phyloP scores from a whole-genome alignment of 2,797 vertebrate genomes.

The Hydrolagus colliei region DNA sequence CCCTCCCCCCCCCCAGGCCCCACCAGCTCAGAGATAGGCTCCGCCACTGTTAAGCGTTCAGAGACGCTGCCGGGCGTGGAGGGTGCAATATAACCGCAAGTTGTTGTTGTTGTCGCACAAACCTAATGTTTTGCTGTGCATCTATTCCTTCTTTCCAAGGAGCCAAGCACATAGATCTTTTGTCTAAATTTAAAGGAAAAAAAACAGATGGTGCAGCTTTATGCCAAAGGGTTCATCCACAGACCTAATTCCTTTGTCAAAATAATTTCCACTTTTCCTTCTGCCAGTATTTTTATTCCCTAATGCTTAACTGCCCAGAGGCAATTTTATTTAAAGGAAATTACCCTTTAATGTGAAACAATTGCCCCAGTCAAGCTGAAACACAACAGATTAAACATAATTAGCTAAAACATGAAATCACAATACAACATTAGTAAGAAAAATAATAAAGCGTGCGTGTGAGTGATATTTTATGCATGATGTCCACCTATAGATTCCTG shows the following conservation, averaged over 20 bases:
- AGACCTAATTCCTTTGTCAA: conserved; percentile 31
- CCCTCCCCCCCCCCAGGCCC: too few relatives aligned
- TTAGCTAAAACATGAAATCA: conserved; percentile 31
- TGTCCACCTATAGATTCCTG: not conserved
- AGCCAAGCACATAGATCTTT: conserved; percentile 19
- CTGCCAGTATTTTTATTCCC: conserved; percentile 31
- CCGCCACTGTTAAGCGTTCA: too few relatives aligned
- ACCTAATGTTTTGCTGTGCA: not conserved
- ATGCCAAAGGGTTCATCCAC: conserved; percentile 29
- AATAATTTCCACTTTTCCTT: conserved; percentile 31
- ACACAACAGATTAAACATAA: conserved; percentile 32
- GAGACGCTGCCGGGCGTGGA: too few relatives aligned
- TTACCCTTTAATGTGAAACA: conserved; percentile 31
- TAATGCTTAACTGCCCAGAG: conserved; percentile 26
- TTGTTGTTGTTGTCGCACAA: not conserved
- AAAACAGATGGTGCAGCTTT: conserved; percentile 23
- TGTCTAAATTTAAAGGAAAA: conserved; percentile 26
- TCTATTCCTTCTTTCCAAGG: conserved; percentile 11
- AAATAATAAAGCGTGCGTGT: conserved; percentile 21
- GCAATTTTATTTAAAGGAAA: conserved; percentile 32
- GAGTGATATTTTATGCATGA: conserved; percentile 28
- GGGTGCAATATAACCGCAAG: too few relatives aligned
- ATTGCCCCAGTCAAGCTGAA: conserved; percentile 31
- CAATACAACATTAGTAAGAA: conserved; percentile 26
- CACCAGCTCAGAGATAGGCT: too few relatives aligned